phyloP scores from a whole-genome alignment of 2,797 vertebrate genomes.

The Sebastes umbrosus region DNA sequence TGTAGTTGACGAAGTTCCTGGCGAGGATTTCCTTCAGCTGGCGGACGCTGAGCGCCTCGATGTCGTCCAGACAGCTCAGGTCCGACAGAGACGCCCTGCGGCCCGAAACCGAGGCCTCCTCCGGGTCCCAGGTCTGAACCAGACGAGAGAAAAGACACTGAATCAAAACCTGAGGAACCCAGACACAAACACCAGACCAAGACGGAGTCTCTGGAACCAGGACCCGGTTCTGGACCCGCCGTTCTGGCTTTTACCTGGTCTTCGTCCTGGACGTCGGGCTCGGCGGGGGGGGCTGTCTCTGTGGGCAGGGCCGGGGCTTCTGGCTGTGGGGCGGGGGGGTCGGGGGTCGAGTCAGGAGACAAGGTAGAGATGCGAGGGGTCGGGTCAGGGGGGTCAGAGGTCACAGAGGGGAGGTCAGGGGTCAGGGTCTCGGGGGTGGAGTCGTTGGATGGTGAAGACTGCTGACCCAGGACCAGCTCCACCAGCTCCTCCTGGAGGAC shows the following conservation, averaged over 20 bases:
- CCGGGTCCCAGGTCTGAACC: conserved; percentile 84
- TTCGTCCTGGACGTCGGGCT: conserved; percentile 66
- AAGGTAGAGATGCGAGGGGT: neutral
- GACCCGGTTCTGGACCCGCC: too few relatives aligned
- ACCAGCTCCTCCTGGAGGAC: conserved; percentile 88
- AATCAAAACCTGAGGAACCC: neutral
- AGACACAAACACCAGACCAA: neutral
- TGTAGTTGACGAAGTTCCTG: conserved; percentile 96
- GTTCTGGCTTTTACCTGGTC: conserved; percentile 78
- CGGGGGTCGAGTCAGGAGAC: neutral
- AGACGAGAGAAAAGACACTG: neutral
- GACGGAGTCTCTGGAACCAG: neutral
- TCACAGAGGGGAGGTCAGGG: neutral
- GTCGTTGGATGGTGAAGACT: conserved; percentile 70
- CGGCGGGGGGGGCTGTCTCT: neutral
- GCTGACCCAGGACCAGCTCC: conserved; percentile 89
- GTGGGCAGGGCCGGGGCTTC: conserved; percentile 19
- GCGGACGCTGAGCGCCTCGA: conserved; percentile 89
- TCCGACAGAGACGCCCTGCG: conserved; percentile 92
- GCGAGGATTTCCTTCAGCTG: conserved; percentile 97
- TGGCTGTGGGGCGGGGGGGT: conserved; percentile 19
- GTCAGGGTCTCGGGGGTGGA: conserved; percentile 25
- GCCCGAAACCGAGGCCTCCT: conserved; percentile 84
- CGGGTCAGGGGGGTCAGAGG: neutral
- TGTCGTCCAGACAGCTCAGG: conserved; percentile 85